A percentile compares a stretch with the other conserved stretches of the same genome.
These are phyloP conservation scores for Leptinotarsa juncta DNA, from an alignment of 2,888 invertebrate species.

Conservation along the genomic window DNA sequence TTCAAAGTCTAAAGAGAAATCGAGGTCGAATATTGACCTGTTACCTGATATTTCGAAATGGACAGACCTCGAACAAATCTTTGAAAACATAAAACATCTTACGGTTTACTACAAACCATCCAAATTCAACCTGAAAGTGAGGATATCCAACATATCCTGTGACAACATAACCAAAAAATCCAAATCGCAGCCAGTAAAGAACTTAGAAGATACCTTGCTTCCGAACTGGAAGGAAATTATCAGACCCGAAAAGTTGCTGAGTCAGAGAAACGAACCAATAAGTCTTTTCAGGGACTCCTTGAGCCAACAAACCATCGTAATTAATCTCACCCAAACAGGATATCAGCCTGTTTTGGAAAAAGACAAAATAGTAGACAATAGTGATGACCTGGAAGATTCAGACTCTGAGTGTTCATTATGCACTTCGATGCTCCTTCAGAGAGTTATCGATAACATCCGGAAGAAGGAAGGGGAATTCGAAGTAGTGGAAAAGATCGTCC, in stretches of 20 bases:
- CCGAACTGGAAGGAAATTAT: conserved; percentile 46
- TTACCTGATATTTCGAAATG: conserved; percentile 55
- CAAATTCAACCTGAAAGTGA: conserved; percentile 50
- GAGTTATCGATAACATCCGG: conserved; percentile 26
- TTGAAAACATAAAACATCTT: conserved; percentile 48
- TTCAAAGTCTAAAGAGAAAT: conserved; percentile 23
- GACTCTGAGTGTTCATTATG: conserved; percentile 34
- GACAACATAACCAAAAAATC: conserved; percentile 28
- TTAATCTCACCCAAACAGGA: conserved; percentile 56
- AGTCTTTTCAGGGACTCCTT: conserved; percentile 59
- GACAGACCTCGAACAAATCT: conserved; percentile 55
- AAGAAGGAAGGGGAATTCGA: not conserved
- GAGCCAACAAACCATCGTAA: conserved; percentile 55
- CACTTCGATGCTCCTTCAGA: conserved; percentile 26
- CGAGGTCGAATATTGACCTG: not conserved
- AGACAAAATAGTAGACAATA: not conserved
- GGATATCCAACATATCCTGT: conserved; percentile 51
- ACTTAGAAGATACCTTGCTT: conserved; percentile 17
- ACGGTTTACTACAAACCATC: conserved; percentile 59
- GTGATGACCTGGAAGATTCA: not conserved
- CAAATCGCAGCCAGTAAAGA: conserved; percentile 10
- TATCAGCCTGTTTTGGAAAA: conserved; percentile 19
- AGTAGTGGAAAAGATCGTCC: not conserved
- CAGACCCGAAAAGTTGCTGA: conserved; percentile 44
- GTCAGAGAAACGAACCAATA: conserved; percentile 57